These are phyloP conservation scores for Eupithecia insigniata DNA, from an alignment of 2,888 invertebrate species.

Conservation along the genomic window DNA sequence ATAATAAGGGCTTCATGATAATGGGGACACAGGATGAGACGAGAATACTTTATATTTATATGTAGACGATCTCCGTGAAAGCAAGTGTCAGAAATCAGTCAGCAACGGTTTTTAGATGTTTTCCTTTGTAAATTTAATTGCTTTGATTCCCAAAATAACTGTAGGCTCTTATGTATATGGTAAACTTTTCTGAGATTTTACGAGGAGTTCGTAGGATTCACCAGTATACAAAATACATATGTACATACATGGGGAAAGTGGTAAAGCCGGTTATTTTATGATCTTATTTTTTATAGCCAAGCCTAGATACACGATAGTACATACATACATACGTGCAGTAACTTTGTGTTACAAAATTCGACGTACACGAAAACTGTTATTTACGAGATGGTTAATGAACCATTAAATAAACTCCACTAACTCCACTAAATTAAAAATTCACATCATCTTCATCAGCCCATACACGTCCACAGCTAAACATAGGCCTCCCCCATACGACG, in stretches of 20 bases:
- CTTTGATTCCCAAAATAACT: not conserved
- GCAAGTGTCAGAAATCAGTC: not conserved
- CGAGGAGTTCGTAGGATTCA: not conserved
- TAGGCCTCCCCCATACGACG: too few species aligned
- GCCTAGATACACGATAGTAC: not conserved
- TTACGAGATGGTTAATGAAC: not conserved
- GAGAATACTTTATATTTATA: not conserved
- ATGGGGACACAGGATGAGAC: not conserved
- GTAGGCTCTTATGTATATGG: not conserved
- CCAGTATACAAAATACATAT: not conserved
- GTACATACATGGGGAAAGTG: not conserved
- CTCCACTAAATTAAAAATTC: too few species aligned
- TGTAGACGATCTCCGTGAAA: not conserved
- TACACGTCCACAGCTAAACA: too few species aligned
- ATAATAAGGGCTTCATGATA: too few species aligned
- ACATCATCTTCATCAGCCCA: too few species aligned
- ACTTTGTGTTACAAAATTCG: not conserved
- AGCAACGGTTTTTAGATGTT: not conserved
- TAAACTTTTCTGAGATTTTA: constrained; percentile 3
- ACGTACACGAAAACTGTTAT: not conserved
- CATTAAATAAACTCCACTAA: too few species aligned
- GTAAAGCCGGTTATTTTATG: not conserved
- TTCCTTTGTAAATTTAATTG: too few species aligned
- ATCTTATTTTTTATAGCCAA: not conserved
- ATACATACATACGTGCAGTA: not conserved